Base-by-base conservation (phyloP, 2,113 vertebrate species). In the Silurus glanis region DNA sequence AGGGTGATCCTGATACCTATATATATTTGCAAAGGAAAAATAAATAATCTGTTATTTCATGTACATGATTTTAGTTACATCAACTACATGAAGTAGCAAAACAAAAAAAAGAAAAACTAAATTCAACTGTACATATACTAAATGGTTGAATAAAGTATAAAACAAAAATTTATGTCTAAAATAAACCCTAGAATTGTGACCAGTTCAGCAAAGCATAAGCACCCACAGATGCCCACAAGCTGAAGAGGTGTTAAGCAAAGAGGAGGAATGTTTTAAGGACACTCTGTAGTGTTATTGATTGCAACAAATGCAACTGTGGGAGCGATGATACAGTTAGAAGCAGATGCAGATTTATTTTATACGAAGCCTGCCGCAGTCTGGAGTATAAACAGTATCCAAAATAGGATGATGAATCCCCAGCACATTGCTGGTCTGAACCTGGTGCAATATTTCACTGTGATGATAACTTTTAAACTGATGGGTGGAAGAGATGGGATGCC, bases 221-320 rank as follows among this genome's bases (percentile, higher is more conserved):
- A 91, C 92, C 93, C 89, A 91, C 92, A 92, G 91, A 93, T 90
- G 87, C 92, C 92, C 92, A 93, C 92, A 90, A 92, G 92, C 92
- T 88, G 90, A 90, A 93, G 94, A 94, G 90, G 92, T 93, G 92
- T 92, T 88, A 92, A 78, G 75, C 14, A 53, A 53, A 53, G 14
- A 28, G 16, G 14, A 79, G 13, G 91, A 91, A 92, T 89, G 90
- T 87, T 92, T 45, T 85, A 87, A 16, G 89, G 79, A 83, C 83
- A 89, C 90, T 93, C 91, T 90, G 89, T 89, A 84, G 88, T 87
- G 61, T 25, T 93, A 94, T 93, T 89, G 93, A 94, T 92, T 93
- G 91, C 69, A 91, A 90, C 90, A 90, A 69, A 91, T 87, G 89
- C 88, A 88, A 78, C 89, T 91, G 94, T 93, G 91, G 93, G 93